Evolutionary conservation across 2,888 invertebrate species (phyloP).

Genomic region (Dicyrtomina minuta): DNA sequence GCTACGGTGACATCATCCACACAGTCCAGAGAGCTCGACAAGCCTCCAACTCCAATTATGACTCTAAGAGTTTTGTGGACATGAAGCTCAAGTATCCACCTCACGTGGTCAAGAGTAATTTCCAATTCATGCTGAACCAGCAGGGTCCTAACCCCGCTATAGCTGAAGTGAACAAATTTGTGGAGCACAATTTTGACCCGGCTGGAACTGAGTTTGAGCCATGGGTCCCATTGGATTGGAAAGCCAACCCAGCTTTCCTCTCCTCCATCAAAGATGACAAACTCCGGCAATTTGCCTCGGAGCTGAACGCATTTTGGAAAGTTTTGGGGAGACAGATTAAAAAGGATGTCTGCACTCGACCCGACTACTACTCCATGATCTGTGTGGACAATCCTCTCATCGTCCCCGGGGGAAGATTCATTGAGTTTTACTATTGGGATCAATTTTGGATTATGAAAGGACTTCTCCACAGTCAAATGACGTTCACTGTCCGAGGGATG

Average conservation of each 20-base stretch:
- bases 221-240: constrained; percentile 72
- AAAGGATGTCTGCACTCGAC: constrained; percentile 67
- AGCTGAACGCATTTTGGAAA: constrained; percentile 59
- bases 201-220: constrained; percentile 50
- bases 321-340: constrained; percentile 66
- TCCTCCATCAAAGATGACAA: constrained; percentile 69
- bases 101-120: constrained; percentile 63
- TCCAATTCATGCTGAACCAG: constrained; percentile 61
- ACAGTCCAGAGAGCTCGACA: constrained; percentile 79
- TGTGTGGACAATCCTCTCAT: constrained; percentile 65
- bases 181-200: constrained; percentile 44
- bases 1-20: constrained; percentile 72
- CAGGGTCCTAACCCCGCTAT: constrained; percentile 57
- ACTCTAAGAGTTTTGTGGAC: constrained; percentile 86
- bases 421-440: constrained; percentile 80
- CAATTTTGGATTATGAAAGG: constrained; percentile 92
- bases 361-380: constrained; percentile 59
- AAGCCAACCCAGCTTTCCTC: constrained; percentile 70
- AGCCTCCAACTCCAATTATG: constrained; percentile 76
- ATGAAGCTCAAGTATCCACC: constrained; percentile 64
- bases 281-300: constrained; percentile 71
- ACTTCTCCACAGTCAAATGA: constrained; percentile 81
- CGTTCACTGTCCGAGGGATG: constrained; percentile 74
- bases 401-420: constrained; percentile 72
- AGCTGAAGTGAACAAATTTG: constrained; percentile 38